Percentiles rank a stretch among this genome's conserved stretches.
phyloP scores from a whole-genome alignment of 2,113 vertebrate genomes.

The Xiphias gladius region DNA sequence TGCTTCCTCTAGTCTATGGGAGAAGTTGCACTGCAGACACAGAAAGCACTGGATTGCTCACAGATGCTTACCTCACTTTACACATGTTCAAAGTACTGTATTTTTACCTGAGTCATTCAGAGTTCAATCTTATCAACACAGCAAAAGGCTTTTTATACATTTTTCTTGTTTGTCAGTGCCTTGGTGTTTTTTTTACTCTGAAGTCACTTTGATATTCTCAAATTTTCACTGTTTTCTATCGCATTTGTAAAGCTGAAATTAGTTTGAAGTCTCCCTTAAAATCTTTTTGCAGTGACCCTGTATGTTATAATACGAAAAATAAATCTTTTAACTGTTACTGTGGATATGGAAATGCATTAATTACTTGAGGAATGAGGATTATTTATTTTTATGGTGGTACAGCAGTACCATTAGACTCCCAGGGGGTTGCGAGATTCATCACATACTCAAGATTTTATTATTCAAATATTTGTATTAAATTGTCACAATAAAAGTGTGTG shows the following conservation, averaged over 20 bases:
- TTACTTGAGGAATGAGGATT: background rate
- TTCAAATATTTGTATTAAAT: background rate
- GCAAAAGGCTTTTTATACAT: slow-evolving; percentile 72
- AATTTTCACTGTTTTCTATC: slow-evolving; percentile 80
- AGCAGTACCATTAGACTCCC: background rate
- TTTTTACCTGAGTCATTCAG: slow-evolving; percentile 64
- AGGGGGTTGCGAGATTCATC: background rate
- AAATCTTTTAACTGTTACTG: slow-evolving; percentile 70
- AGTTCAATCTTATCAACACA: slow-evolving; percentile 42
- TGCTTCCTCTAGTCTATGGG: slow-evolving; percentile 40
- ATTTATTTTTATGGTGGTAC: background rate
- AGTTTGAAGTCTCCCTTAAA: slow-evolving; percentile 52
- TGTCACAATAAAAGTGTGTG: too few relatives aligned
- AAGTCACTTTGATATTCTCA: slow-evolving; percentile 77
- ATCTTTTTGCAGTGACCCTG: slow-evolving; percentile 76
- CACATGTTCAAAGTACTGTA: slow-evolving; percentile 75
- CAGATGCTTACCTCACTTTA: slow-evolving; percentile 76
- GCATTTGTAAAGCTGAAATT: slow-evolving; percentile 76
- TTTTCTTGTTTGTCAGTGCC: slow-evolving; percentile 82
- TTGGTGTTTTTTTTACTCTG: slow-evolving; percentile 71
- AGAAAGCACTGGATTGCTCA: slow-evolving; percentile 63
- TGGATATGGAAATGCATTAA: background rate
- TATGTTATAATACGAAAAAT: slow-evolving; percentile 78
- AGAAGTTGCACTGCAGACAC: slow-evolving; percentile 38
- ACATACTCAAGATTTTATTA: background rate